Conservation (phyloP, 2,888 invertebrate genomes). For the Tenthredo scrophulariae region DNA sequence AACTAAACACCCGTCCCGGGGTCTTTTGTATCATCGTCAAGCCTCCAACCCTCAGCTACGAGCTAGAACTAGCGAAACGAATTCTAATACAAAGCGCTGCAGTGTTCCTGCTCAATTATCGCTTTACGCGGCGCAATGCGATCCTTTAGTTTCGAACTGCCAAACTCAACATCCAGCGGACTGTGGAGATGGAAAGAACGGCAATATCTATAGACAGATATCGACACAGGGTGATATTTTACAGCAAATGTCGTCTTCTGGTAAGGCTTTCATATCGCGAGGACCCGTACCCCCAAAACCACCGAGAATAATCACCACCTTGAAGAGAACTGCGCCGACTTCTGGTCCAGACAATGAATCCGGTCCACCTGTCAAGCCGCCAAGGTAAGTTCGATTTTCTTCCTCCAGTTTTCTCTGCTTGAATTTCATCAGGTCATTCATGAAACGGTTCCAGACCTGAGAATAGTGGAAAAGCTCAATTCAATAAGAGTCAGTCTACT, state of each 20-base stretch:
- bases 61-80: slow-evolving; percentile 57
- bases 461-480: neutral
- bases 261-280: slow-evolving; percentile 64
- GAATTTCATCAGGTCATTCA: neutral
- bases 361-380: slow-evolving; percentile 70
- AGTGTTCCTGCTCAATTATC: slow-evolving; percentile 52
- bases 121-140: slow-evolving; percentile 50
- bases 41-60: slow-evolving; percentile 72
- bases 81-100: slow-evolving; percentile 18
- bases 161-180: neutral
- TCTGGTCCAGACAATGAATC: slow-evolving; percentile 61
- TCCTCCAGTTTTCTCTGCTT: neutral
- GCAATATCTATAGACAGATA: neutral
- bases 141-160: slow-evolving; percentile 25
- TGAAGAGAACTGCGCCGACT: slow-evolving; percentile 67
- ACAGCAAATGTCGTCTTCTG: slow-evolving; percentile 69
- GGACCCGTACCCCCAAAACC: slow-evolving; percentile 71
- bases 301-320: slow-evolving; percentile 71
- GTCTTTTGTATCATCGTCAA: slow-evolving; percentile 63
- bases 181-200: neutral
- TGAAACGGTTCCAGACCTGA: neutral
- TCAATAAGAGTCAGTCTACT: slow-evolving; percentile 16
- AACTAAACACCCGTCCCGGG: slow-evolving; percentile 34
- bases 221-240: slow-evolving; percentile 49
- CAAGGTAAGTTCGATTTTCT: slow-evolving; percentile 64